Base-by-base conservation (phyloP, 53 echinoderm and acorn worm genomes). In the Arbacia lixula region DNA sequence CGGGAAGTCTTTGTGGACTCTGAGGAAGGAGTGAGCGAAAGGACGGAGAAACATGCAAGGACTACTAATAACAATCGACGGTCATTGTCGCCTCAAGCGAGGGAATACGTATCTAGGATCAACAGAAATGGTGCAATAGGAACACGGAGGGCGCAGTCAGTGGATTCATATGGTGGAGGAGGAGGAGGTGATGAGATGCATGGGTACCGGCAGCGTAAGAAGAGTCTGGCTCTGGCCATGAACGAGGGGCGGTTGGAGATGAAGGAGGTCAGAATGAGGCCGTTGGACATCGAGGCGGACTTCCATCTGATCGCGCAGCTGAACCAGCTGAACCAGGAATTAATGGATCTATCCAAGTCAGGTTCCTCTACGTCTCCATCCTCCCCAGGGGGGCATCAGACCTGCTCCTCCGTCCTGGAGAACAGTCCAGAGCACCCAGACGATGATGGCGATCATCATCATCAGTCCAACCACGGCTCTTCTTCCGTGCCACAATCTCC, bases 161-260 rank as follows among this genome's bases (percentile, higher is more conserved):
- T 36, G 29, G n/a, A 12, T 27, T 28, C 29, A 21, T 55, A 31
- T 22, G n/a, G n/a, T n/a, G 82, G 51, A 51, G 84, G 6, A 53
- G 76, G 38, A 52, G 73, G 12, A 4, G 76, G 77, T 37, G 68
- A 87, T 6, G 39, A 53, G 22, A 34, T 69, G 58, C 37, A 46
- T 2, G 86, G 75, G 27, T 84, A 72, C 12, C 46, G 85, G 2
- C 76, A 88, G 41, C 85, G 98, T 33, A 92, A 92, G 66, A 88
- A 86, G 78, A 98, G 98, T 65, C 85, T 98, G 84, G 84, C 91
- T 21, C 83, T 94, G n/a, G 98, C 98, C 32, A 36, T 94, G 52
- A 86, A 90, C 38, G 98, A 94, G 72, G 98, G 98, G 25, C 86
- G 86, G 24, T 83, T 98, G n/a, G 92, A 94, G 34, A 92, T 98